Evolutionary conservation across 2,888 invertebrate genomes (phyloP).

Genomic region (Cordylochernes scorpioides): DNA sequence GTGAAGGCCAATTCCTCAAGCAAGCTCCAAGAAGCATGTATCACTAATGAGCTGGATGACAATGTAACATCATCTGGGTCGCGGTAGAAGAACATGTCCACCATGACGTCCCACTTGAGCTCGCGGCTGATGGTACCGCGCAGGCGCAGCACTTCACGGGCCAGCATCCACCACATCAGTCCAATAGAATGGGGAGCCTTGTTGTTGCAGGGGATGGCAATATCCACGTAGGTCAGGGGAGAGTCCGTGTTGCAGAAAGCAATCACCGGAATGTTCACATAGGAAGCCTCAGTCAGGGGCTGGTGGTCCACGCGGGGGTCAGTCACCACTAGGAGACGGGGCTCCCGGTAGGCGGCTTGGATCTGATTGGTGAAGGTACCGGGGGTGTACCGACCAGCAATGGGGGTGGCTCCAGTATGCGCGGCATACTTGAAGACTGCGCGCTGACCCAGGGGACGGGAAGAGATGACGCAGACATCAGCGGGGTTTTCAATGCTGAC

Average conservation of each 20-base stretch:
- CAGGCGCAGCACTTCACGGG: constrained; percentile 72
- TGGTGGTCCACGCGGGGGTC: constrained; percentile 84
- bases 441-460: constrained; percentile 76
- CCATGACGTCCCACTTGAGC: constrained; percentile 86
- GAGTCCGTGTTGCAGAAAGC: constrained; percentile 95
- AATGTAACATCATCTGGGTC: constrained; percentile 86
- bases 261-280: constrained; percentile 97
- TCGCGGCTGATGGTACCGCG: constrained; percentile 75
- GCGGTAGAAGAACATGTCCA: constrained; percentile 97
- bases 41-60: no score
- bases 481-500: constrained; percentile 80
- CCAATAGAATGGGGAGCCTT: constrained; percentile 91
- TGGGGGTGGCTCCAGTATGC: constrained; percentile 87
- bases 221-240: constrained; percentile 82
- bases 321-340: constrained; percentile 77
- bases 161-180: constrained; percentile 96
- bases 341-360: constrained; percentile 83
- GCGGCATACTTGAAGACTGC: constrained; percentile 96
- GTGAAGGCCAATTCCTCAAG: no score
- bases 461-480: constrained; percentile 91
- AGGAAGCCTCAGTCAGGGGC: constrained; percentile 93
- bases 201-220: constrained; percentile 97
- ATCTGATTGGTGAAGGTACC: constrained; percentile 93
- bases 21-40: no score
- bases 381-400: constrained; percentile 97